These are phyloP conservation scores for Drosophila bocqueti DNA, from an alignment of 1,140 invertebrate species.

Conservation along the genomic window DNA sequence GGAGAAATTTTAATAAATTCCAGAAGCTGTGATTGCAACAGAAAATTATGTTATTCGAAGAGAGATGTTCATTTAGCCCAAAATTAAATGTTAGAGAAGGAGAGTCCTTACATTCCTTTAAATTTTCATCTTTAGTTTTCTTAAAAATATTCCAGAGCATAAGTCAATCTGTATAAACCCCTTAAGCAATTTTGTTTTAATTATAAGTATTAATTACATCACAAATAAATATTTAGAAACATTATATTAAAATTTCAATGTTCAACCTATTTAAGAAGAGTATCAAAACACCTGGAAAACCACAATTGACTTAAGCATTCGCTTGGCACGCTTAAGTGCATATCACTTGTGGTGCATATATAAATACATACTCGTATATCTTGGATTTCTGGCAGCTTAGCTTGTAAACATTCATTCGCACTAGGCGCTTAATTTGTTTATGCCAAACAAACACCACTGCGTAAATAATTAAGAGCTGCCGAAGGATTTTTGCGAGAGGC, in stretches of 20 bases:
- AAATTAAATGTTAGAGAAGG: background rate
- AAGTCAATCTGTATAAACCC: too few species aligned
- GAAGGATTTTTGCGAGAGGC: constrained; percentile 30
- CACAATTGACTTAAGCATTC: constrained; percentile 21
- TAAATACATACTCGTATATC: background rate
- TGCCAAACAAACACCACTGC: constrained; percentile 49
- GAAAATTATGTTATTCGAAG: too few species aligned
- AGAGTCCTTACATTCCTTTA: too few species aligned
- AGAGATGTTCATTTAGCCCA: too few species aligned
- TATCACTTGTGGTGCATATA: constrained; percentile 27
- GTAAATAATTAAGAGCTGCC: constrained; percentile 69
- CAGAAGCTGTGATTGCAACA: background rate
- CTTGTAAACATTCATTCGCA: constrained; percentile 63
- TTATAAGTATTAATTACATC: background rate
- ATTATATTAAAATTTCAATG: background rate
- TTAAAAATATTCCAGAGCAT: background rate
- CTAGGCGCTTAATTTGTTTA: constrained; percentile 65
- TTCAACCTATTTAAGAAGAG: background rate
- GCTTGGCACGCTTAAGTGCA: constrained; percentile 52
- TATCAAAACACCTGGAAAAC: background rate
- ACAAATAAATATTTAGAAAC: too few species aligned
- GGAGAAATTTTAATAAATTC: too few species aligned
- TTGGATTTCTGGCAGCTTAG: constrained; percentile 18
- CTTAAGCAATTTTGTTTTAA: too few species aligned
- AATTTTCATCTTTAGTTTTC: background rate